These are phyloP conservation scores for Columba livia DNA, from an alignment of 2,113 vertebrate species.

Conservation along the genomic window DNA sequence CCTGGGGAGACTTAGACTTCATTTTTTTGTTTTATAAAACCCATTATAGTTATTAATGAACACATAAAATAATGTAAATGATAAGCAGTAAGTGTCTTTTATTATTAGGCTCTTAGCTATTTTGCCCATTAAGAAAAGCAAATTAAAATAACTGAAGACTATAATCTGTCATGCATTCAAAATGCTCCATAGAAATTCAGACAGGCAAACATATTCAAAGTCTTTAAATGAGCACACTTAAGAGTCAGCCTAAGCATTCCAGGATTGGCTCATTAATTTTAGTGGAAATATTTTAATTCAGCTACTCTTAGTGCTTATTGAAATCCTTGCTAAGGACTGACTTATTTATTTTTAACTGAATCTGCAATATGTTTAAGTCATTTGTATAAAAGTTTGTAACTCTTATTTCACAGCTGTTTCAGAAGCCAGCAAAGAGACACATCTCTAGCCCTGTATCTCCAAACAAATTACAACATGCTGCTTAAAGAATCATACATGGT, in stretches of 20 bases:
- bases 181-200: constrained; percentile 55
- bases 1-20: constrained; percentile 28
- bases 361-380: constrained; percentile 36
- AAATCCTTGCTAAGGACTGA: constrained; percentile 19
- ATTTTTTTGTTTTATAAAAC: constrained; percentile 59
- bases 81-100: constrained; percentile 32
- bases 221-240: constrained; percentile 51
- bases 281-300: constrained; percentile 40
- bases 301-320: constrained; percentile 22
- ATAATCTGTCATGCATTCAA: constrained; percentile 56
- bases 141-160: constrained; percentile 67
- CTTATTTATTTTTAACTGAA: constrained; percentile 57
- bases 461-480: background rate
- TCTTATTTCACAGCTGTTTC: background rate
- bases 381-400: constrained; percentile 22
- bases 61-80: constrained; percentile 11
- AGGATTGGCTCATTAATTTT: constrained; percentile 38
- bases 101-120: constrained; percentile 39
- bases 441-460: constrained; percentile 17
- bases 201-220: constrained; percentile 50
- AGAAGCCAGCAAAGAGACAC: background rate
- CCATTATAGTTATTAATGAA: constrained; percentile 57
- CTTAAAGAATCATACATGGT: constrained; percentile 5
- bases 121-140: constrained; percentile 55
- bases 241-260: constrained; percentile 44